Conservation (phyloP, 2,797 vertebrate species). For the Falco novaeseelandiae region DNA sequence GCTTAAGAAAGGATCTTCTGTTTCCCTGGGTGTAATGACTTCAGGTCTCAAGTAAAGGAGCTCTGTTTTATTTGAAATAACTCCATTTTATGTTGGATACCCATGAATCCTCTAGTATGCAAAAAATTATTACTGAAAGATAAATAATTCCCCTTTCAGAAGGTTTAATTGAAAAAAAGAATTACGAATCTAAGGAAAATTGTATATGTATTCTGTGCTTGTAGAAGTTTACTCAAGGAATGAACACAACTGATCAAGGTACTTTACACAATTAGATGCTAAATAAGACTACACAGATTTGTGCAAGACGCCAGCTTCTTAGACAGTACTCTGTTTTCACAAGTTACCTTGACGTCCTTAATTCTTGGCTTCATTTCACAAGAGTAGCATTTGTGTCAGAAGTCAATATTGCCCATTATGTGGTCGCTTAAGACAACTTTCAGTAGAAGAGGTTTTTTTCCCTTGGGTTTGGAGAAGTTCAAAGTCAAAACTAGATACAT, state of each 20-base stretch:
- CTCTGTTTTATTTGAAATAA: conserved; percentile 67
- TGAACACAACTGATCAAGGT: neutral
- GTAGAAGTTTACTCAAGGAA: neutral
- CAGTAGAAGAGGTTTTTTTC: neutral
- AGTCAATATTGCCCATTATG: neutral
- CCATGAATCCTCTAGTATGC: conserved; percentile 21
- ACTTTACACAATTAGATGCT: neutral
- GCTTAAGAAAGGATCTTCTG: conserved; percentile 61
- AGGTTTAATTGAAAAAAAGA: neutral
- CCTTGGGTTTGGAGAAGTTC: neutral
- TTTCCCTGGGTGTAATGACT: conserved; percentile 49
- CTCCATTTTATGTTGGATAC: conserved; percentile 49
- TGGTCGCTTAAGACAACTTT: neutral
- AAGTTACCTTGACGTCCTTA: neutral
- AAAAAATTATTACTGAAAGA: neutral
- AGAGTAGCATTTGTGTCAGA: neutral
- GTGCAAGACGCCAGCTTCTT: neutral
- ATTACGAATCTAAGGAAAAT: neutral
- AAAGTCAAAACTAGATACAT: neutral
- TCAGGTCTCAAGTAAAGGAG: conserved; percentile 50
- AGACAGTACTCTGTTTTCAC: neutral
- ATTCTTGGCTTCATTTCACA: neutral
- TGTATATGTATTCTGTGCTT: neutral
- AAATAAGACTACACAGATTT: neutral
- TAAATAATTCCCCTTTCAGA: conserved; percentile 15